These are phyloP conservation scores for Myripristis jacobus DNA, from an alignment of 2,797 vertebrate species.

Conservation along the genomic window DNA sequence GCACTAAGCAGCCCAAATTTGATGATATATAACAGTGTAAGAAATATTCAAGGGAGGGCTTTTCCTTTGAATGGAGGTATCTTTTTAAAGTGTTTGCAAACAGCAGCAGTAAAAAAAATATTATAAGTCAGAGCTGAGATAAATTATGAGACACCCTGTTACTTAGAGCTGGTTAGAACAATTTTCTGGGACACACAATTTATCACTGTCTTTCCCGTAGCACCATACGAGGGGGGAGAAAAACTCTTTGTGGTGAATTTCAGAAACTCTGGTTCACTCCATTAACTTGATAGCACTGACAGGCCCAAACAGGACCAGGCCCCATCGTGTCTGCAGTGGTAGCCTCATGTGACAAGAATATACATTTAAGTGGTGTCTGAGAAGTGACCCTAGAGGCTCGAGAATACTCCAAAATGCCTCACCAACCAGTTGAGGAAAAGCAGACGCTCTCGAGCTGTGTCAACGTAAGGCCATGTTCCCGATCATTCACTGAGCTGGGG, in stretches of 20 bases:
- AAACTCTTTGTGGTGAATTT: slow-evolving; percentile 30
- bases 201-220: slow-evolving; percentile 32
- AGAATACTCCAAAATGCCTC: slow-evolving; percentile 42
- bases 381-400: slow-evolving; percentile 41
- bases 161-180: slow-evolving; percentile 9
- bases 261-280: slow-evolving; percentile 48
- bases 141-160: slow-evolving; percentile 15
- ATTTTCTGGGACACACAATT: slow-evolving; percentile 32
- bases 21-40: too few species aligned
- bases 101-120: not conserved
- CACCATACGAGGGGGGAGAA: slow-evolving; percentile 1
- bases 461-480: slow-evolving; percentile 54
- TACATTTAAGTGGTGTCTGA: slow-evolving; percentile 23
- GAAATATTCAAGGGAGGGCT: too few species aligned
- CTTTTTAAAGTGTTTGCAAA: too few species aligned
- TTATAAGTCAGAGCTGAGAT: slow-evolving; percentile 12
- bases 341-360: slow-evolving; percentile 32
- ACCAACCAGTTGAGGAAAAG: slow-evolving; percentile 59
- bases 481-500: slow-evolving; percentile 38
- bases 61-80: too few species aligned
- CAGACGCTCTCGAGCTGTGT: slow-evolving; percentile 57
- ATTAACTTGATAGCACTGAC: slow-evolving; percentile 52
- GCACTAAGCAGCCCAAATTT: too few species aligned
- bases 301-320: slow-evolving; percentile 54
- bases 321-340: slow-evolving; percentile 43